A percentile compares a stretch with the other conserved stretches of the same genome.
Conservation (phyloP, 2,888 invertebrate species). For the Coenonympha arcania region DNA sequence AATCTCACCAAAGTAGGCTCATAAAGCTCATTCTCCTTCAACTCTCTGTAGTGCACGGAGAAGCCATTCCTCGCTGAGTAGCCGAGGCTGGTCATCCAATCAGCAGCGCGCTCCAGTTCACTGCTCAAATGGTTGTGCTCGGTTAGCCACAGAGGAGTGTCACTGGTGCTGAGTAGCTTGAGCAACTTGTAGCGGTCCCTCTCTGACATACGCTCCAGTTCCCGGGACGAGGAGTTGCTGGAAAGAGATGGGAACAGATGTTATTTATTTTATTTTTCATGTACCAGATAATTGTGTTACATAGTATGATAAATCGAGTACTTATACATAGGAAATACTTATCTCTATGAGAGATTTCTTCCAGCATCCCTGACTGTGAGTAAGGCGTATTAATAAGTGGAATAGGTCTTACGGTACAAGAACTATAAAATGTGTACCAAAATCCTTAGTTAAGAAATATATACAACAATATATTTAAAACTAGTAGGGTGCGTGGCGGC, state of each 20-base stretch:
- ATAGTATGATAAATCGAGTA: too few relatives aligned
- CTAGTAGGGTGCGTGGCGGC: too few relatives aligned
- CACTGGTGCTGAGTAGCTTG: slow-evolving; percentile 40
- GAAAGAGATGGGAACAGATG: background rate
- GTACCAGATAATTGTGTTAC: too few relatives aligned
- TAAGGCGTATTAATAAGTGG: too few relatives aligned
- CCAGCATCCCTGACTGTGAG: too few relatives aligned
- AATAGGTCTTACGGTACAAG: too few relatives aligned
- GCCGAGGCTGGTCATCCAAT: slow-evolving; percentile 83
- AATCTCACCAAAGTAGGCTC: slow-evolving; percentile 77
- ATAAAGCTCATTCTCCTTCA: slow-evolving; percentile 75
- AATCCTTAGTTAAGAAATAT: too few relatives aligned
- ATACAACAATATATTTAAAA: too few relatives aligned
- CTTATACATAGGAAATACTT: too few relatives aligned
- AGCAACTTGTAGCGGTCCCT: slow-evolving; percentile 45
- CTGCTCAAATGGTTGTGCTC: slow-evolving; percentile 37
- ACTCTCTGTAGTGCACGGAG: slow-evolving; percentile 80
- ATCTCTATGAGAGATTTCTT: too few relatives aligned
- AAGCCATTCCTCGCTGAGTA: slow-evolving; percentile 81
- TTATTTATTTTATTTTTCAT: too few relatives aligned
- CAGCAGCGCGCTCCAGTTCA: slow-evolving; percentile 75
- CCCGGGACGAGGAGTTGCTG: slow-evolving; percentile 56
- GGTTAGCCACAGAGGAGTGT: slow-evolving; percentile 57
- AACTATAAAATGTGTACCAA: too few relatives aligned
- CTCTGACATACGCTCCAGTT: slow-evolving; percentile 52